Base-by-base conservation (phyloP, 2,888 invertebrate species). In the Agriotes lineatus region DNA sequence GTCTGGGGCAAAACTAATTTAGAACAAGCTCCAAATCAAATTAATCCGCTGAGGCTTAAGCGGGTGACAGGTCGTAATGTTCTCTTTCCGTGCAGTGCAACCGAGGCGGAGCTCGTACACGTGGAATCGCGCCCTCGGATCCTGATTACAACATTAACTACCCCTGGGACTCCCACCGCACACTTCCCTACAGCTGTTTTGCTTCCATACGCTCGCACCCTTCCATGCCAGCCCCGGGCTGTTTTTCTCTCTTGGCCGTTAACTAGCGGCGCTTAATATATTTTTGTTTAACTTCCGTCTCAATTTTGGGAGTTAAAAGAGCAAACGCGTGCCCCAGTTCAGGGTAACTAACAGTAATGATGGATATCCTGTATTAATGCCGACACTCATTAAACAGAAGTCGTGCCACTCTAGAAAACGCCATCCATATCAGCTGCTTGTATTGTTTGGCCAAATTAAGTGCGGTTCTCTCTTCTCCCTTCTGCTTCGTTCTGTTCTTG, bases 91-190 rank as follows among this genome's bases (percentile, higher is more conserved):
- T 75, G 65, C 73, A 66, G 42, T 68, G 72, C 72, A 73, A 69
- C 72, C 72, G 68, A 68, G 58, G 68, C 68, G 68, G 58, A 73
- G 74, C 70, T 72, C 74, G 76, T 63, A 79, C 79, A 79, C 79
- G 79, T 77, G 77, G 77, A 79, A 78, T 79, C 77, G 77, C 79
- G 77, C 79, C 78, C 79, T 78, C 72, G 77, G 77, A 78, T 79
- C 77, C 79, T 78, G 79, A 80, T 80, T 80, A 80, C 79, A 79
- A 79, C 79, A 79, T 79, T 80, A 79, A 79, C 80, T 77, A 78
- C 78, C 78, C 79, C 71, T 68, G 73, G 76, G 63, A 68, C 62
- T 70, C 69, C 67, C 67, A 71, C 67, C 64, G 72, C 74, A 63
- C 63, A 64, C 68, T 63, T 63, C 59, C 63, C 68, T 68, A 62